phyloP scores from a whole-genome alignment of 2,888 invertebrate species.

The Hirudinaria manillensis region DNA sequence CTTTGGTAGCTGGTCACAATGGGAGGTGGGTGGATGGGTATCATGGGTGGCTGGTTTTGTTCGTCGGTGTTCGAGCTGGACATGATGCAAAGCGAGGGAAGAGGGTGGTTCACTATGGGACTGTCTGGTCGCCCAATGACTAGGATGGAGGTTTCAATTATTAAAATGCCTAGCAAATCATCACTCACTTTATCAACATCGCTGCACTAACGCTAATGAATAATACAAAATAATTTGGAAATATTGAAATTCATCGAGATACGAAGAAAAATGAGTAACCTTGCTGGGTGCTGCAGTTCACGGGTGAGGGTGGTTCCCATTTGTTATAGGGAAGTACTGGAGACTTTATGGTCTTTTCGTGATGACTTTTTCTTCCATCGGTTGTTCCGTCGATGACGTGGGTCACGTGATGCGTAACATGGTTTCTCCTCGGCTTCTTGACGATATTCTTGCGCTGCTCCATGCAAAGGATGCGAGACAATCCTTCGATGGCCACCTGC shows the following conservation, averaged over 20 bases:
- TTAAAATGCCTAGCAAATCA: not conserved
- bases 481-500: conserved; percentile 48
- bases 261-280: not conserved
- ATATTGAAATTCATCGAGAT: no score
- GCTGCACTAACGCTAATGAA: no score
- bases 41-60: conserved; percentile 2
- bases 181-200: no score
- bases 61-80: conserved; percentile 13
- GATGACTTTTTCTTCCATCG: conserved; percentile 35
- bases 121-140: conserved; percentile 21
- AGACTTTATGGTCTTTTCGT: conserved; percentile 38
- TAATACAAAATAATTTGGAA: no score
- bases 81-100: conserved; percentile 14
- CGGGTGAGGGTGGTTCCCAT: conserved; percentile 33
- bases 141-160: not conserved
- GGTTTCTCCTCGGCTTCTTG: conserved; percentile 32
- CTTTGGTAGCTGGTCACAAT: conserved; percentile 20
- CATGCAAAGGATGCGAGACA: conserved; percentile 50
- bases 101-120: conserved; percentile 25
- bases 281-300: not conserved
- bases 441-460: conserved; percentile 31
- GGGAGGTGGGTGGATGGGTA: conserved; percentile 29
- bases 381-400: conserved; percentile 36
- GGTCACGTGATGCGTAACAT: conserved; percentile 39
- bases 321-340: conserved; percentile 38